Base-by-base conservation (phyloP, 1,140 invertebrate species). In the Drosophila bifasciata region DNA sequence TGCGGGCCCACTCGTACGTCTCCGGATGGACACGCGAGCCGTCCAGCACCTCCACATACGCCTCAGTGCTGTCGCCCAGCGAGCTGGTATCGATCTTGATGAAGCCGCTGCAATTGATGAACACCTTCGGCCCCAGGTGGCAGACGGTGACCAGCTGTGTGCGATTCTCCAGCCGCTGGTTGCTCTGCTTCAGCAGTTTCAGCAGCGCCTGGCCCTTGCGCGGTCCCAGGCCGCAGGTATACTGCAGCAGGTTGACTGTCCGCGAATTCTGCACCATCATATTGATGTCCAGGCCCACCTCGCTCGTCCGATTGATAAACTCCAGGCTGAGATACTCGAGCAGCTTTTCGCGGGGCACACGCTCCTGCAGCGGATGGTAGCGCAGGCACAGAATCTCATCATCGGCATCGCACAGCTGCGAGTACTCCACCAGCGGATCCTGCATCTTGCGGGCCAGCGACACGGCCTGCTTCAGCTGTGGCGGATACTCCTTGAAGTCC, bases 281-380 rank as follows among this genome's bases (percentile, higher is more conserved):
- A 91, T 99, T 99, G 5, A 99, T 95, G 91, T 99, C 99, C 0
- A 99, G 97, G n/a, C 99, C 99, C 6, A 99, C 98, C 93, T 99
- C 98, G 92, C 99, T 99, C 0, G 98, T 97, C 53, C 97, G 94
- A 85, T 96, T 96, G 0, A 99, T 97, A 91, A 99, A 99, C 93
- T 99, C 97, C 16, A 97, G 89, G 67, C 97, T 95, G 1, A 99
- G 93, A 9, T 95, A 95, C 83, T 97, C 96, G 1, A 98, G 76
- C 15, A 99, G 91, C 55, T 97, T 96, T 46, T 99, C 98, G 86
- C 97, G 97, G 0, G 94, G 90, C 9, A 99, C 90, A 83, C 97
- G 95, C 83, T 98, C 96, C 93, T 98, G 97, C 41, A 98, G 90
- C 2, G 97, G 93, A 93, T 99, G 98, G 90, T 97, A 99, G 66